A percentile compares a stretch with the other conserved stretches of the same genome.
Conservation (phyloP, 2,888 invertebrate species). For the Dastarcus helophoroides region DNA sequence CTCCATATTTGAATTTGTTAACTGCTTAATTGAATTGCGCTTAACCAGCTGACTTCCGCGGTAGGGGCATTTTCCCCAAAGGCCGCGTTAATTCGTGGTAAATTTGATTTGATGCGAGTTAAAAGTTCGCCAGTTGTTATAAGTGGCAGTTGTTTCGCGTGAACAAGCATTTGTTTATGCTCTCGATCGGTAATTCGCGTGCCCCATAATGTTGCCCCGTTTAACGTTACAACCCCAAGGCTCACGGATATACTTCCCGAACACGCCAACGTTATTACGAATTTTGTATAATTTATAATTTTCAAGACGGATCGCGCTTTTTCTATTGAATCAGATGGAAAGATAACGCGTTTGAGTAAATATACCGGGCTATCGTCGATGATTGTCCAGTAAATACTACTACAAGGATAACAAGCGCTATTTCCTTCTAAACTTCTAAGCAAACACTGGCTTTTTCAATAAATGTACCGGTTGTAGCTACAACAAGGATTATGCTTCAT, state of each 20-base stretch:
- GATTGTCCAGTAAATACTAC: no score
- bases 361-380: no score
- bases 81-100: conserved; percentile 14
- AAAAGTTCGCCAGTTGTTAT: conserved; percentile 32
- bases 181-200: conserved; percentile 39
- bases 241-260: conserved; percentile 32
- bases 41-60: no score
- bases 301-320: conserved; percentile 25
- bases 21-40: no score
- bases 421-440: no score
- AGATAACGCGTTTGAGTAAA: no score
- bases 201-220: conserved; percentile 36
- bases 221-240: conserved; percentile 36
- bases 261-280: conserved; percentile 30
- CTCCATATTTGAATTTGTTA: no score
- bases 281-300: conserved; percentile 31
- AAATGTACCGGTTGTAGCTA: no score
- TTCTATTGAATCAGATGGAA: conserved; percentile 12
- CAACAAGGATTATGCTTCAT: no score
- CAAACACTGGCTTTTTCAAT: no score
- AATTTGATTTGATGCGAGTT: conserved; percentile 31
- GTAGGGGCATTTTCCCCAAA: conserved; percentile 1
- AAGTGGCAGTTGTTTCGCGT: conserved; percentile 39
- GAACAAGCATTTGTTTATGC: conserved; percentile 40
- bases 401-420: no score